Evolutionary conservation across 1,140 invertebrate genomes (phyloP).

Genomic region (Telenomus remus): DNA sequence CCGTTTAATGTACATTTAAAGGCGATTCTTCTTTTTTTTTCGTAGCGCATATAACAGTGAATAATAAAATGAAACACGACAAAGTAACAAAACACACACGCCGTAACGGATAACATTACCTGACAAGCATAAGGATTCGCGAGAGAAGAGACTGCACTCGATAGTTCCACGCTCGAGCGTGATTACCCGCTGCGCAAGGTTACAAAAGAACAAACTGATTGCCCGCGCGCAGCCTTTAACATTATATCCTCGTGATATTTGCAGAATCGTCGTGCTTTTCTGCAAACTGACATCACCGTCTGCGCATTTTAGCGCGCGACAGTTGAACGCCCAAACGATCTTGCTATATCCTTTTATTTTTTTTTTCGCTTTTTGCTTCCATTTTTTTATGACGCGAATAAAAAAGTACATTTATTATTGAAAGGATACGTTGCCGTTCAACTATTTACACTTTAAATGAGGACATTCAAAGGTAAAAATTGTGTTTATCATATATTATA

Average conservation of each 20-base stretch:
- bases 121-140: constrained; percentile 63
- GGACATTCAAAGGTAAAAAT: no score
- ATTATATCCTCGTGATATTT: constrained; percentile 42
- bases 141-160: constrained; percentile 56
- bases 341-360: no score
- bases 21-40: constrained; percentile 34
- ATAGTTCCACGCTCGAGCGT: constrained; percentile 60
- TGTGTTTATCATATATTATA: no score
- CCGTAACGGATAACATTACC: constrained; percentile 62
- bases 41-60: constrained; percentile 49
- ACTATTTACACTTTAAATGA: no score
- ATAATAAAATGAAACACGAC: constrained; percentile 57
- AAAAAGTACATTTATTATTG: no score
- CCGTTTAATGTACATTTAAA: constrained; percentile 48
- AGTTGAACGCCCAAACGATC: no score
- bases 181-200: constrained; percentile 59
- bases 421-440: no score
- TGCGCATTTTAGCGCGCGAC: constrained; percentile 9
- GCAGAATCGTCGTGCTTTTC: constrained; percentile 30
- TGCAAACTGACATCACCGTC: constrained; percentile 34
- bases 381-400: no score
- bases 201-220: constrained; percentile 60
- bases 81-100: constrained; percentile 61
- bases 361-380: no score
- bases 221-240: constrained; percentile 48